phyloP scores from a whole-genome alignment of 2,888 invertebrate genomes.

The Ochropacha duplaris region DNA sequence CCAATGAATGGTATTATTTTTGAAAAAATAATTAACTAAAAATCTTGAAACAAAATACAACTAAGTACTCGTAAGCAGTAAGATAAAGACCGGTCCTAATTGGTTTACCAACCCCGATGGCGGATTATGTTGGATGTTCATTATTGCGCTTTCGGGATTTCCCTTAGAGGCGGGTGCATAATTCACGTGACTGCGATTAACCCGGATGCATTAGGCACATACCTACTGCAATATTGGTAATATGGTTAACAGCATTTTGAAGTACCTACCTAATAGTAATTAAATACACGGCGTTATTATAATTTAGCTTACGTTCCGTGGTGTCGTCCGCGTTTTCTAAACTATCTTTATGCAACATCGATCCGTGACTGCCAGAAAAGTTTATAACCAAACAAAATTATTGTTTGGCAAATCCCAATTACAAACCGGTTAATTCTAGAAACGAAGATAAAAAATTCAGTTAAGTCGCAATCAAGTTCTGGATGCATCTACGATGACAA shows the following conservation, averaged over 20 bases:
- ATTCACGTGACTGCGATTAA: conserved; percentile 59
- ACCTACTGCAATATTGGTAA: conserved; percentile 5
- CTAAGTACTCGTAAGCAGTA: conserved; percentile 19
- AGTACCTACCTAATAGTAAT: not conserved
- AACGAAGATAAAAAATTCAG: conserved; percentile 11
- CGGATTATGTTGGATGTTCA: conserved; percentile 63
- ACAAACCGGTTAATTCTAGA: conserved; percentile 19
- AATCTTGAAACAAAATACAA: conserved; percentile 3
- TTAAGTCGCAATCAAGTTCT: conserved; percentile 20
- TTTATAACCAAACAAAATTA: not conserved
- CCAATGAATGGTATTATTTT: no score
- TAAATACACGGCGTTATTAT: not conserved
- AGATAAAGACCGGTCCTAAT: conserved; percentile 54
- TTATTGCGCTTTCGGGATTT: conserved; percentile 67
- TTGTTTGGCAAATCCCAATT: not conserved
- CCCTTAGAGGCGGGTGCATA: conserved; percentile 55
- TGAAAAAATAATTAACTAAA: not conserved
- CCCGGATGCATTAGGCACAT: conserved; percentile 40
- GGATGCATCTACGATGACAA: conserved; percentile 27
- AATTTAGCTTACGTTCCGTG: no score
- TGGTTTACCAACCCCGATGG: conserved; percentile 59
- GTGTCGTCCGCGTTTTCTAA: no score
- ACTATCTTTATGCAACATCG: no score
- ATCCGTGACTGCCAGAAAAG: no score
- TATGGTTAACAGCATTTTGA: not conserved